Conservation (phyloP, 2,797 vertebrate species). For the Paramormyrops hopkinsi region DNA sequence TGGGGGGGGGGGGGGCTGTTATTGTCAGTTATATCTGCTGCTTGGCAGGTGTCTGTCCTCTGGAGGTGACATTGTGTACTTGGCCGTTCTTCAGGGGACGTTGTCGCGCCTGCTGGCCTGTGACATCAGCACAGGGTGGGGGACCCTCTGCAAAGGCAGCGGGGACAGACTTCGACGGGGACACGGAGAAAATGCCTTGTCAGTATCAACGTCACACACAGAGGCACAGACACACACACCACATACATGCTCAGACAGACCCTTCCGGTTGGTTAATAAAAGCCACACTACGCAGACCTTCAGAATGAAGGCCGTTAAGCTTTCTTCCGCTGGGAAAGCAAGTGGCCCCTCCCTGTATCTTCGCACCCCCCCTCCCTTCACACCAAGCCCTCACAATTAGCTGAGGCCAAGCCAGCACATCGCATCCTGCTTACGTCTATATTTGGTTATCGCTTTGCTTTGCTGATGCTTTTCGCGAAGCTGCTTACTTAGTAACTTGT, state of each 20-base stretch:
- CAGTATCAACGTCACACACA: background rate
- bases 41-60: background rate
- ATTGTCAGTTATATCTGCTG: background rate
- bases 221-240: background rate
- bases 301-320: background rate
- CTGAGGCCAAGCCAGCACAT: background rate
- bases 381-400: background rate
- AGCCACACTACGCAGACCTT: background rate
- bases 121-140: background rate
- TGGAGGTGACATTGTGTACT: conserved; percentile 1
- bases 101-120: background rate
- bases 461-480: background rate
- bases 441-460: background rate
- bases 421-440: background rate
- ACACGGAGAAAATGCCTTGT: background rate
- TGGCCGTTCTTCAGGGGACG: background rate
- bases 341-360: background rate
- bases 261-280: background rate
- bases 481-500: background rate
- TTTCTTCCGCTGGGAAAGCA: background rate
- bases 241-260: conserved; percentile 7
- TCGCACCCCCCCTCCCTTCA: background rate
- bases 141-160: background rate
- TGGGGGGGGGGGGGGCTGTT: background rate
- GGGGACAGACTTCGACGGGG: background rate